A percentile compares a stretch with the other conserved stretches of the same genome.
Conservation (phyloP, 64 coral and sea anemone species). For the Montipora foliosa region DNA sequence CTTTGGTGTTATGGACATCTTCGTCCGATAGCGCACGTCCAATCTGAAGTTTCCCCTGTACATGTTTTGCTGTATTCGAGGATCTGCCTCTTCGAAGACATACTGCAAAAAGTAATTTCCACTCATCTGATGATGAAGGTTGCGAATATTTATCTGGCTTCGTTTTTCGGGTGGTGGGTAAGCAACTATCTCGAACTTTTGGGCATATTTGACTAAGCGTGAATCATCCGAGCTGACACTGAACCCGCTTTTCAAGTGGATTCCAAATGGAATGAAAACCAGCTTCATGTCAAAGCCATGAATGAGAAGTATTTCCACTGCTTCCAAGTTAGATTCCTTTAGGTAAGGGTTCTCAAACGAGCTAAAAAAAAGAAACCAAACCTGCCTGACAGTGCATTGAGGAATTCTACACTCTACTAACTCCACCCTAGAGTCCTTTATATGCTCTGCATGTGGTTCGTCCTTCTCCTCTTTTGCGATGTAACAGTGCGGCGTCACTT, state of each 20-base stretch:
- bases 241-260: conserved; percentile 65
- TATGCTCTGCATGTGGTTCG: conserved; percentile 19
- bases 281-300: conserved; percentile 33
- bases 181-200: conserved; percentile 38
- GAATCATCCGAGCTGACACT: conserved; percentile 38
- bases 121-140: conserved; percentile 1
- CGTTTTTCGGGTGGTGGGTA: conserved; percentile 56
- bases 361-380: conserved; percentile 89
- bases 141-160: conserved; percentile 19
- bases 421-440: conserved; percentile 56
- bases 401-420: conserved; percentile 63
- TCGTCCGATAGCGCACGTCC: conserved; percentile 69
- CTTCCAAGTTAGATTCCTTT: conserved; percentile 63
- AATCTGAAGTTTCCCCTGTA: conserved; percentile 85
- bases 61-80: conserved; percentile 71
- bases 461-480: conserved; percentile 51
- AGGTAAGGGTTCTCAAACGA: conserved; percentile 73
- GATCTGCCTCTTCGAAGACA: conserved; percentile 78
- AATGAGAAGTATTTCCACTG: conserved; percentile 65
- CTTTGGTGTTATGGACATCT: conserved; percentile 59
- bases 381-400: conserved; percentile 89
- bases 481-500: conserved; percentile 69
- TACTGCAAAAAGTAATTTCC: conserved; percentile 82
- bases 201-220: conserved; percentile 31
- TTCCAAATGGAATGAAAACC: conserved; percentile 83